Base-by-base conservation (phyloP, 2,888 invertebrate genomes). In the Drosophila rellima region DNA sequence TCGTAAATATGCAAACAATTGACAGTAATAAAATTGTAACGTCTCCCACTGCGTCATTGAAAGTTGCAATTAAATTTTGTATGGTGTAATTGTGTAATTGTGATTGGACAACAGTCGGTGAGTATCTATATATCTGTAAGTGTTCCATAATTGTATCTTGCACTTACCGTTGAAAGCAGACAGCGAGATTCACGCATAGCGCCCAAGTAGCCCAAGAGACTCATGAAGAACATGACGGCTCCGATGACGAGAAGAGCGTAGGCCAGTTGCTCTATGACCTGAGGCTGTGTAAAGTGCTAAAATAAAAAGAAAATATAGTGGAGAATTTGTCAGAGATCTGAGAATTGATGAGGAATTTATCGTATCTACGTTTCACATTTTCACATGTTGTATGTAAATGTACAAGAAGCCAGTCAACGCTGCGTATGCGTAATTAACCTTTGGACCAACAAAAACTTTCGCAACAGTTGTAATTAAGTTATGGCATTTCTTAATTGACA, bases 171-270 rank as follows among this genome's bases (percentile, higher is more conserved):
- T 56, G 95, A 94, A 23, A 96, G 93, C 78, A 95, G 93, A 90
- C 95, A 95, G 78, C 94, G 94, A 40, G 95, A 95, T 90, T 95
- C 95, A 83, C 94, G 93, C 90, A 95, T 93, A 55, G 95, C 95
- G 44, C 95, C 95, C 89, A 95, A 95, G 90, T 95, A 95, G 29
- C 96, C 96, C 80, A 96, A 92, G 92, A 96, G 95, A 88, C 95
- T 95, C 85, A 96, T 94, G 67, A 95, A 90, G 92, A 96, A 95
- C 92, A 95, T 95, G 77, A 95, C 93, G 29, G 94, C 95, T 72
- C 96, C 96, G 65, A 94, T 94, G 50, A 94, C 94, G 82, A 96
- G 95, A 78, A 96, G 92, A 75, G 95, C 94, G 91, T 95, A 96
- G 23, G 95, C 94, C 64, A 95, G 94, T 91, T 95, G 94, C 87